Conservation (phyloP, 2,888 invertebrate species). For the Mimachlamys varia region DNA sequence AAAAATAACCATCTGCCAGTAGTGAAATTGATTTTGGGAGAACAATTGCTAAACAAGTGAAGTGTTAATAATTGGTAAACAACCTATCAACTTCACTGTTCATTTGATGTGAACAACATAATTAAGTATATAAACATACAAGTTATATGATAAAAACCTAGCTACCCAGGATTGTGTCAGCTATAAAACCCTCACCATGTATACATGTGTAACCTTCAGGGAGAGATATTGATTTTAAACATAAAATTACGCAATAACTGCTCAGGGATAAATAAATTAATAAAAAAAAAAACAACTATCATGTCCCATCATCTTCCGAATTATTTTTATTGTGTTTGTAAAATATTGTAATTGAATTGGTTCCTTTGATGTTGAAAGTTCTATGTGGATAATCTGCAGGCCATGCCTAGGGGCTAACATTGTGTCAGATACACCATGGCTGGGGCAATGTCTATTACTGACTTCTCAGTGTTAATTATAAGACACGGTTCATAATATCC, state of each 20-base stretch:
- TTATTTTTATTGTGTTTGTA: slow-evolving; percentile 23
- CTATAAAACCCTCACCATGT: not conserved
- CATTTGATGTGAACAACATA: not conserved
- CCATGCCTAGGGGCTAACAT: not conserved
- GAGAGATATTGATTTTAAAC: slow-evolving; percentile 14
- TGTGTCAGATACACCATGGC: not conserved
- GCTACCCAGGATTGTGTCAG: slow-evolving; percentile 8
- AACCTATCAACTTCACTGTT: not conserved
- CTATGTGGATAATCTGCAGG: not conserved
- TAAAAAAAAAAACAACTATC: not conserved
- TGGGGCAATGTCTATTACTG: not conserved
- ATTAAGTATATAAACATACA: not conserved
- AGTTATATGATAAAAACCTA: not conserved
- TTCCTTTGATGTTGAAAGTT: not conserved
- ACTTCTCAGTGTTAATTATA: slow-evolving; percentile 14
- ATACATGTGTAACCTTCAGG: not conserved
- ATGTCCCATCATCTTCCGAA: not conserved
- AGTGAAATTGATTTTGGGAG: not conserved
- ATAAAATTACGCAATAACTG: slow-evolving; percentile 28
- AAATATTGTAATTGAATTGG: slow-evolving; percentile 10
- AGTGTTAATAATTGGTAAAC: not conserved
- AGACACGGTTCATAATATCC: not conserved
- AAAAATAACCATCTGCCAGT: not conserved
- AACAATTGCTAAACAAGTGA: not conserved
- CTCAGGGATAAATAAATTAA: slow-evolving; percentile 27